Evolutionary conservation across 23 tunicate species (phyloP).

Genomic region (Phallusia fumigata): DNA sequence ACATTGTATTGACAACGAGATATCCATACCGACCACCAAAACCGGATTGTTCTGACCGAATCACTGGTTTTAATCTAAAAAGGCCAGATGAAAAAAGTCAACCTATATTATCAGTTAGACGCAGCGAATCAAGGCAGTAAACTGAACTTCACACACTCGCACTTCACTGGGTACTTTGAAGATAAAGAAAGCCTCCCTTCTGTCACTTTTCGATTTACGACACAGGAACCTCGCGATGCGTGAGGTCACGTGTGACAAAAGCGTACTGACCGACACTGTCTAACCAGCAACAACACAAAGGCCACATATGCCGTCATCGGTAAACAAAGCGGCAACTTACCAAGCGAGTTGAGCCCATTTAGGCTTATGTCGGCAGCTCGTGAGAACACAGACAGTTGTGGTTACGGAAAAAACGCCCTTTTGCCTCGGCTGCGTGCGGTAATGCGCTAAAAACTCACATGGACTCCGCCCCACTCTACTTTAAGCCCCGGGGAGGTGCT

Average conservation of each 20-base stretch:
- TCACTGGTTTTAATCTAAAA: too few relatives aligned
- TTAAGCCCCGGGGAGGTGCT: conserved; percentile 2
- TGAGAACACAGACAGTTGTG: background rate
- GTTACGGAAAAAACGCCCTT: background rate
- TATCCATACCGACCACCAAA: too few relatives aligned
- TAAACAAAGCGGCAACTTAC: background rate
- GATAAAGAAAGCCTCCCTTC: background rate
- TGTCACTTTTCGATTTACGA: background rate
- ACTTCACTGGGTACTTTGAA: too few relatives aligned
- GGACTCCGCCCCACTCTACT: background rate
- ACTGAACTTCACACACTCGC: too few relatives aligned
- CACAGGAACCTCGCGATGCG: conserved; percentile 3
- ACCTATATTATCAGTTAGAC: too few relatives aligned
- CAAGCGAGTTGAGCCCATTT: too few relatives aligned
- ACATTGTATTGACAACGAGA: too few relatives aligned
- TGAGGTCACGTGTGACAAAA: background rate
- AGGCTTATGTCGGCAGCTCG: background rate
- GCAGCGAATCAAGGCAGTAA: too few relatives aligned
- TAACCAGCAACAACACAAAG: background rate
- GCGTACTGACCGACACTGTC: background rate
- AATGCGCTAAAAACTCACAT: background rate
- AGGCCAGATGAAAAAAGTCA: too few relatives aligned
- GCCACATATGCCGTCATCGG: background rate
- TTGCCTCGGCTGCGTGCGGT: background rate
- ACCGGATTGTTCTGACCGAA: too few relatives aligned